Evolutionary conservation across 1,140 invertebrate genomes (phyloP).

Genomic region (Drosophila nasuta): DNA sequence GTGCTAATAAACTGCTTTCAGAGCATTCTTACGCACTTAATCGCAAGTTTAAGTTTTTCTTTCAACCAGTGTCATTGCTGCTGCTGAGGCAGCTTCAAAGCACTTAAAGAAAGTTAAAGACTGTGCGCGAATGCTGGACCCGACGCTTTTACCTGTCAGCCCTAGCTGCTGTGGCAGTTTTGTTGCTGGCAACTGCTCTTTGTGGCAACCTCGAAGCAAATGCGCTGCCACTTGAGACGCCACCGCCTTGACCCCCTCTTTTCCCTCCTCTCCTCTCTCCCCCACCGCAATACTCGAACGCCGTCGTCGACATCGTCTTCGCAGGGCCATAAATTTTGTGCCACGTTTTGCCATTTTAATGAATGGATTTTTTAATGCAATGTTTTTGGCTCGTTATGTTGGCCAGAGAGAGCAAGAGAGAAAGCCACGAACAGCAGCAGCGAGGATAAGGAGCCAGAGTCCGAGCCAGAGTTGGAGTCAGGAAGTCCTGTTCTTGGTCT

Average conservation of each 20-base stretch:
- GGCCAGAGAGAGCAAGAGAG: conserved; percentile 1
- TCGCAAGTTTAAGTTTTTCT: neutral
- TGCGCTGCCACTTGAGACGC: conserved; percentile 59
- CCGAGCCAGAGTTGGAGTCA: neutral
- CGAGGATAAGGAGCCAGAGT: neutral
- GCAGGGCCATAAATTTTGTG: conserved; percentile 69
- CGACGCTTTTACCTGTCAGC: conserved; percentile 26
- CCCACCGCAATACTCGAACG: neutral
- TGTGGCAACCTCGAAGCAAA: conserved; percentile 22
- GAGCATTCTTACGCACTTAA: no score
- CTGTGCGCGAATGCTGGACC: neutral
- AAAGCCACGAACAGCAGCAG: conserved; percentile 8
- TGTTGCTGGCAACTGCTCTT: conserved; percentile 23
- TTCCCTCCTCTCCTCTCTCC: neutral
- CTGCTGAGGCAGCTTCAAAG: neutral
- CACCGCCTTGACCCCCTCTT: neutral
- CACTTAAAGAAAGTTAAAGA: conserved; percentile 33
- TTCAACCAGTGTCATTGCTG: neutral
- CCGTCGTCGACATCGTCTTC: conserved; percentile 25
- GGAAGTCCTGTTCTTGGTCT: conserved; percentile 22
- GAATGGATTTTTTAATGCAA: conserved; percentile 82
- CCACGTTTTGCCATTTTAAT: conserved; percentile 82
- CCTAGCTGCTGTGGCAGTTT: conserved; percentile 27
- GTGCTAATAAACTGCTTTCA: no score
- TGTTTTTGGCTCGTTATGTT: conserved; percentile 74